Percentiles rank a stretch among this genome's conserved stretches.
Conservation (phyloP, 2,797 vertebrate species). For the Ispidina picta region DNA sequence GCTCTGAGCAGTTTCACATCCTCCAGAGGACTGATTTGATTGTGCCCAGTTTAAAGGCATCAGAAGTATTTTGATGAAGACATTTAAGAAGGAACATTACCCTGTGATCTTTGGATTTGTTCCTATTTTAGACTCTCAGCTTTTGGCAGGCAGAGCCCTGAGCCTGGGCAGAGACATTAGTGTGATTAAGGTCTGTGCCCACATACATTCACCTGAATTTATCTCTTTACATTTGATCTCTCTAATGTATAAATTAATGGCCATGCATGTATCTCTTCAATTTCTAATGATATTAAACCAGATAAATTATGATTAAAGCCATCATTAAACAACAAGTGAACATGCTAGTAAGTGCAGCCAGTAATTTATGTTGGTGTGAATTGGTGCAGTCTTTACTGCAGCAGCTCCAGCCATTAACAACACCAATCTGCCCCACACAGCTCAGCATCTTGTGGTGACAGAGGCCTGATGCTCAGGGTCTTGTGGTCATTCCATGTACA, state of each 20-base stretch:
- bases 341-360: neutral
- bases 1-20: neutral
- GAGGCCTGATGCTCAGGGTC: neutral
- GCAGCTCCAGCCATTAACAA: neutral
- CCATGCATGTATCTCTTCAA: neutral
- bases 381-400: neutral
- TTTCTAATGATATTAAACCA: conserved; percentile 11
- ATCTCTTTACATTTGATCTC: neutral
- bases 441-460: neutral
- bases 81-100: neutral
- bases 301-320: neutral
- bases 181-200: neutral
- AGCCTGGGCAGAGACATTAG: neutral
- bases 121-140: neutral
- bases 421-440: neutral
- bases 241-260: neutral
- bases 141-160: neutral
- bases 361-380: neutral
- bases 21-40: neutral
- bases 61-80: neutral
- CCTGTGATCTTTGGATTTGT: neutral
- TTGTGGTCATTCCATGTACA: neutral
- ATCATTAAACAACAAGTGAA: conserved; percentile 16
- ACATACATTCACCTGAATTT: neutral
- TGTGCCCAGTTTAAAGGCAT: neutral